These are phyloP conservation scores for Andrena bicolor DNA, from an alignment of 2,888 invertebrate genomes.

Conservation along the genomic window DNA sequence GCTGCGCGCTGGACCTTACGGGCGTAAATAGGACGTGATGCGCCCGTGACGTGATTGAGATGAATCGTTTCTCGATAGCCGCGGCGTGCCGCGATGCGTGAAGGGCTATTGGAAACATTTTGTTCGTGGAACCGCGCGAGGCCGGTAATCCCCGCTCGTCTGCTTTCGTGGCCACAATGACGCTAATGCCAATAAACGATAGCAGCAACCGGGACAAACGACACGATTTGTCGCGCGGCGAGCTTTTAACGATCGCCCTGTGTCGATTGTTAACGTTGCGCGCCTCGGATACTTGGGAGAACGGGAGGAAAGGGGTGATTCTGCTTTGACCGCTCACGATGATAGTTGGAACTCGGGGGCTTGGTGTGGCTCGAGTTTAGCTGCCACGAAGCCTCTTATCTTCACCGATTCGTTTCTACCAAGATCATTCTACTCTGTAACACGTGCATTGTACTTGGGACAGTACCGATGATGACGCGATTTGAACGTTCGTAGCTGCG, in stretches of 20 bases:
- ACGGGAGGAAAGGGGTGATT: too few species aligned
- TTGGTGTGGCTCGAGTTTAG: too few species aligned
- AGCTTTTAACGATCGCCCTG: not conserved
- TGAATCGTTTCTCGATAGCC: constrained; percentile 61
- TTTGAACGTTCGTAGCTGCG: too few species aligned
- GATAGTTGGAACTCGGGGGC: too few species aligned
- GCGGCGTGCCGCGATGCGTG: constrained; percentile 23
- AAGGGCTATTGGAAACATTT: constrained; percentile 40
- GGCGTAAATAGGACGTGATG: constrained; percentile 31
- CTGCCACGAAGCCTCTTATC: too few species aligned
- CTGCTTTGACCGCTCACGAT: too few species aligned
- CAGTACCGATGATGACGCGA: too few species aligned
- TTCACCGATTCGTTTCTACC: too few species aligned
- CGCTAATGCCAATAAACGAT: constrained; percentile 27
- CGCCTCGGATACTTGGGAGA: not conserved
- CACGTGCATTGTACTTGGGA: too few species aligned
- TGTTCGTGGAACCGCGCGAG: constrained; percentile 6
- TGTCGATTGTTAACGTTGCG: not conserved
- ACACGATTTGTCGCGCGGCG: not conserved
- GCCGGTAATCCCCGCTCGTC: constrained; percentile 28
- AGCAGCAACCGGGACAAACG: not conserved
- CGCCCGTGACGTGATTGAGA: constrained; percentile 56
- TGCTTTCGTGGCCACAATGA: constrained; percentile 4
- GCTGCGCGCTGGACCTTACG: constrained; percentile 2
- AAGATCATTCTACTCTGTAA: too few species aligned